phyloP scores from a whole-genome alignment of 2,888 invertebrate species.

The Mesochorus sp. region DNA sequence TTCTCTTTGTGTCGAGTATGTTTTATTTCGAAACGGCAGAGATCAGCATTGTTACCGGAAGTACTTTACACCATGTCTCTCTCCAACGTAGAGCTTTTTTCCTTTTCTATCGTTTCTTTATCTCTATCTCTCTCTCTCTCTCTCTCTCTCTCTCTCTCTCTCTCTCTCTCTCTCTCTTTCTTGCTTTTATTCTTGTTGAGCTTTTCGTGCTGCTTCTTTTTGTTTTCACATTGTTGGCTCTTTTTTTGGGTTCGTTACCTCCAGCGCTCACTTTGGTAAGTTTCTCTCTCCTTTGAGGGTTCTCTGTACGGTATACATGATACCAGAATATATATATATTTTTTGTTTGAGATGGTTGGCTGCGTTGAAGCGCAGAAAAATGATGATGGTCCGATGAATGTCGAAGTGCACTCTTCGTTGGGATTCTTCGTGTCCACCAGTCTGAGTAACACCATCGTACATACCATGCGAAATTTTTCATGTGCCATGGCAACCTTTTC shows the following conservation, averaged over 20 bases:
- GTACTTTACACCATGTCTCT: conserved; percentile 72
- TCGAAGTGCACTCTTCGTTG: conserved; percentile 62
- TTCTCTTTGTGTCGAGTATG: conserved; percentile 65
- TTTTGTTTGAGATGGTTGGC: background rate
- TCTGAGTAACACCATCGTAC: conserved; percentile 8
- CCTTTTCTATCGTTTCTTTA: conserved; percentile 45
- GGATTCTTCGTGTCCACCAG: conserved; percentile 60
- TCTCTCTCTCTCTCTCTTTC: conserved; percentile 40
- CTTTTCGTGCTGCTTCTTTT: conserved; percentile 44
- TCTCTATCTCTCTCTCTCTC: conserved; percentile 52
- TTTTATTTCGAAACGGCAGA: conserved; percentile 73
- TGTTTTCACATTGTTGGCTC: conserved; percentile 46
- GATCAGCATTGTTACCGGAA: conserved; percentile 78
- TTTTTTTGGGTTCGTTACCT: conserved; percentile 46
- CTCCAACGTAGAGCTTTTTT: conserved; percentile 60
- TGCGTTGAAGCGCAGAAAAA: conserved; percentile 10
- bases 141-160: conserved; percentile 12
- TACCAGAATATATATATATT: background rate
- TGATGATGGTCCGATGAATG: conserved; percentile 56
- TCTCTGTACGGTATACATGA: background rate
- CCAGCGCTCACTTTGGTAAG: conserved; percentile 12
- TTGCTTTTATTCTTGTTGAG: conserved; percentile 42
- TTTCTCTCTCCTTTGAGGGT: conserved; percentile 4
- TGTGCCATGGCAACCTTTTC: background rate
- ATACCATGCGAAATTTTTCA: background rate